A percentile compares a stretch with the other conserved stretches of the same genome.
phyloP scores from a whole-genome alignment of 2,888 invertebrate genomes.

The Agrotis clavis region DNA sequence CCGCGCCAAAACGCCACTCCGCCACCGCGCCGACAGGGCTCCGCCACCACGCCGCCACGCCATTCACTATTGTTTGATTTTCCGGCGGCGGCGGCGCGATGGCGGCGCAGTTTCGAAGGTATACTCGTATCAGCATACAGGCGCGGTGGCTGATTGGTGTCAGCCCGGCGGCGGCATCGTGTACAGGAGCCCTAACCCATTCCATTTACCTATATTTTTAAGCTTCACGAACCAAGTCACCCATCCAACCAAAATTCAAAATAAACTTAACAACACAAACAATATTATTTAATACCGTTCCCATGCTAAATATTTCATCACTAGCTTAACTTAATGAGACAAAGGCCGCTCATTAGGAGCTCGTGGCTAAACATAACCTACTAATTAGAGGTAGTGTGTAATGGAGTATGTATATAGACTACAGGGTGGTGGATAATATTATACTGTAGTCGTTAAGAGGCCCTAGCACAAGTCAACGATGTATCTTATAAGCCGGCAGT shows the following conservation, averaged over 20 bases:
- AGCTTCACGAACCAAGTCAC: not conserved
- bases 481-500: no score
- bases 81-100: no score
- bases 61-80: no score
- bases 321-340: constrained; percentile 47
- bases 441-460: not conserved
- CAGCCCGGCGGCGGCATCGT: no score
- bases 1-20: no score
- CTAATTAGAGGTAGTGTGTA: constrained; percentile 54
- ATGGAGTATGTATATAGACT: constrained; percentile 35
- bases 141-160: no score
- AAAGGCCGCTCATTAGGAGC: constrained; percentile 52
- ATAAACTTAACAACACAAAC: constrained; percentile 17
- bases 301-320: constrained; percentile 35
- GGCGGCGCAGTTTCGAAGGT: no score
- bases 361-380: constrained; percentile 40
- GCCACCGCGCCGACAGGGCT: no score
- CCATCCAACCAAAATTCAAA: not conserved
- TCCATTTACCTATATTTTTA: no score
- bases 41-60: no score
- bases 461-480: not conserved
- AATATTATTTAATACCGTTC: constrained; percentile 32
- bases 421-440: constrained; percentile 20
- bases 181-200: no score
- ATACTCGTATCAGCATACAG: no score